Percentiles rank a stretch among this genome's conserved stretches.
Conservation (phyloP, 2,888 invertebrate genomes). For the Lordiphosa fenestrarum region DNA sequence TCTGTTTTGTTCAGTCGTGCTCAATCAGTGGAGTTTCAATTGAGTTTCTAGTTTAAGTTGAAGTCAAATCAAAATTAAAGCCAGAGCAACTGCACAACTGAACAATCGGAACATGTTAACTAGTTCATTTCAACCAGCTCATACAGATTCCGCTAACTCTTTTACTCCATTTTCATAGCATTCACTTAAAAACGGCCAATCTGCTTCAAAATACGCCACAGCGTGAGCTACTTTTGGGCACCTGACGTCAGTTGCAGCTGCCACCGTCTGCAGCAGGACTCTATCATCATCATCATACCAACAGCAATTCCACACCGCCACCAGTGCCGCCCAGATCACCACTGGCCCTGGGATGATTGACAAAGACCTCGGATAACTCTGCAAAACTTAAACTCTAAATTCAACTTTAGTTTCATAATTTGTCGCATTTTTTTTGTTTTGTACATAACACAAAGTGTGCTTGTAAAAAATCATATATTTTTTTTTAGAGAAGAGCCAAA, state of each 20-base stretch:
- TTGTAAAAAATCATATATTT: constrained; percentile 38
- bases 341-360: constrained; percentile 63
- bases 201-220: constrained; percentile 78
- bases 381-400: constrained; percentile 21
- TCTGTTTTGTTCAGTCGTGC: no score
- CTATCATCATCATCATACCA: constrained; percentile 23
- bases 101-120: no score
- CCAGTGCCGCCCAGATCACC: constrained; percentile 63
- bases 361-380: constrained; percentile 18
- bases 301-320: constrained; percentile 48
- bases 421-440: constrained; percentile 18
- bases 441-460: constrained; percentile 55
- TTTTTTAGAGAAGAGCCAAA: constrained; percentile 38
- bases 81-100: no score
- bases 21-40: no score
- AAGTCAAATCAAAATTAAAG: no score
- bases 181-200: constrained; percentile 79
- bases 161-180: constrained; percentile 43
- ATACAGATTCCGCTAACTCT: not conserved
- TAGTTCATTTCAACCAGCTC: not conserved
- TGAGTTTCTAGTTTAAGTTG: no score
- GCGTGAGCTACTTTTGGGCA: constrained; percentile 72
- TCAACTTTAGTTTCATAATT: constrained; percentile 14
- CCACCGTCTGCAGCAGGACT: constrained; percentile 37
- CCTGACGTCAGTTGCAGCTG: constrained; percentile 75